Percentiles rank a stretch among this genome's conserved stretches.
Conservation (phyloP, 2,113 vertebrate species). For the Myotis brandtii region DNA sequence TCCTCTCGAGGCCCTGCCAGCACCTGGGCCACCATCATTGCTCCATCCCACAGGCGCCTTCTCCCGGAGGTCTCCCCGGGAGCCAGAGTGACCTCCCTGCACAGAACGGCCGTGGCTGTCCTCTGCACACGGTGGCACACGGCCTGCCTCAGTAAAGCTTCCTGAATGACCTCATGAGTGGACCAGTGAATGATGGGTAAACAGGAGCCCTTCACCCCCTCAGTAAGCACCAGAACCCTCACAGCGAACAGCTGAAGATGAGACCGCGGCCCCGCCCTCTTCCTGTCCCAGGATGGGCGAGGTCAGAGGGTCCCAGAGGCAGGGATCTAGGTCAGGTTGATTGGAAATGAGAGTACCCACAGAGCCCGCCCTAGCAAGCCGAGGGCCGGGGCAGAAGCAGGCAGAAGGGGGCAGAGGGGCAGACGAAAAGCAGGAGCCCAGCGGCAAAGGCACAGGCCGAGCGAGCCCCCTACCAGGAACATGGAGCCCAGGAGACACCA, state of each 20-base stretch:
- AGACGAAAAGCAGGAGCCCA: not conserved
- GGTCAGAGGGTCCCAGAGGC: not conserved
- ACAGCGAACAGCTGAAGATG: rapidly evolving
- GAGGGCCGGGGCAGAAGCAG: not conserved
- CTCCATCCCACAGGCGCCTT: not conserved
- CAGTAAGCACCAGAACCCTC: not conserved
- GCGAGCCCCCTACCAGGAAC: not conserved
- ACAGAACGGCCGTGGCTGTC: not conserved
- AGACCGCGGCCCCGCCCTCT: not conserved
- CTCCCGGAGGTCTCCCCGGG: rapidly evolving
- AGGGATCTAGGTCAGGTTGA: not conserved
- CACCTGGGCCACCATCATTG: not conserved
- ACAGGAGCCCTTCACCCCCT: not conserved
- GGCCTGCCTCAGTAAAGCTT: not conserved
- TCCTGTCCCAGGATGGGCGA: not conserved
- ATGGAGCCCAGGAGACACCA: rapidly evolving
- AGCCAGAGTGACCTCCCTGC: not conserved
- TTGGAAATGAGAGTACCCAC: not conserved
- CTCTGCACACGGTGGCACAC: not conserved
- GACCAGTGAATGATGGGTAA: rapidly evolving
- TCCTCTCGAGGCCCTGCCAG: not conserved
- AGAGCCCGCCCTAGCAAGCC: not conserved
- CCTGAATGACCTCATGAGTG: too few species aligned
- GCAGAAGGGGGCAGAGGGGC: not conserved
- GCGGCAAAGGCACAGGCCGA: rapidly evolving